Conservation (phyloP, 2,797 vertebrate genomes). For the Bufotes viridis region DNA sequence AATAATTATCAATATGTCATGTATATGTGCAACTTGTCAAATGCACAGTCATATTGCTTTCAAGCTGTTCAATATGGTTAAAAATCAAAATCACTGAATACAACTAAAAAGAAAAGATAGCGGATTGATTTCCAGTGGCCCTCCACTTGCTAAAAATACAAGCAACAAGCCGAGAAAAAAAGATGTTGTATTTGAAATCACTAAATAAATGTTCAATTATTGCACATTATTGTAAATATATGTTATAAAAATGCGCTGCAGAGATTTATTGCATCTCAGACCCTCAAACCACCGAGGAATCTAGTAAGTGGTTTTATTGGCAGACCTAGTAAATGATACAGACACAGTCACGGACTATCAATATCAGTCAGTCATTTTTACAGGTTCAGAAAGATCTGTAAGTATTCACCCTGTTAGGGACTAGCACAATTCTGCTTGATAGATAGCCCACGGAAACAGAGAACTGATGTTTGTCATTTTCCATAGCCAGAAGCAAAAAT, state of each 20-base stretch:
- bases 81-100: not conserved
- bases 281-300: not conserved
- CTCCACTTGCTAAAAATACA: not conserved
- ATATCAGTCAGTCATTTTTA: constrained; percentile 1
- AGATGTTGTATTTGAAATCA: not conserved
- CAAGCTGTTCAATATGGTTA: not conserved
- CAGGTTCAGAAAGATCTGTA: not conserved
- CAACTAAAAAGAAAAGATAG: not conserved
- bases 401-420: not conserved
- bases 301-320: not conserved
- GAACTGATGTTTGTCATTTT: not conserved
- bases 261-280: not conserved
- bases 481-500: not conserved
- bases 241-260: not conserved
- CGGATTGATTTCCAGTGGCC: not conserved
- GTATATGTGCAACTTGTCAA: not conserved
- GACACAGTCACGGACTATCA: not conserved
- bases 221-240: not conserved
- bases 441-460: not conserved
- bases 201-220: not conserved
- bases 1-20: not conserved
- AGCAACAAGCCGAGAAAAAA: not conserved
- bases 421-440: not conserved
- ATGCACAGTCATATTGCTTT: not conserved
- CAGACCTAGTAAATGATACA: not conserved